Conservation (phyloP, 2,888 invertebrate species). For the Pemphredon lugubris region DNA sequence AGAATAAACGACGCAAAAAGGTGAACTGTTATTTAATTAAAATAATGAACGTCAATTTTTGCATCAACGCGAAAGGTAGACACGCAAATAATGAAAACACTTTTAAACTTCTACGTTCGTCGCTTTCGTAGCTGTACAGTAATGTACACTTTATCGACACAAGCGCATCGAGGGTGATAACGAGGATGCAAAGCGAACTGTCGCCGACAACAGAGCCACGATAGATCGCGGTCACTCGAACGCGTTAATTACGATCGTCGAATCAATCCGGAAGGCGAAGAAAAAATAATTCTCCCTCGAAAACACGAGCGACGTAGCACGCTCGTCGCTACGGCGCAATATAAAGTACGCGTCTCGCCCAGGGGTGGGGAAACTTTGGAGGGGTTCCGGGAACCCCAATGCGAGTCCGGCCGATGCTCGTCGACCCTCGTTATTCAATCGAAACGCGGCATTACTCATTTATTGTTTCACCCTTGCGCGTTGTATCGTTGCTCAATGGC, state of each 20-base stretch:
- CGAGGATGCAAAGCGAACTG: too few species aligned
- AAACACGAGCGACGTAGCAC: constrained; percentile 33
- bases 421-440: constrained; percentile 62
- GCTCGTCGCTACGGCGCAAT: constrained; percentile 3
- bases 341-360: neutral
- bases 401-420: constrained; percentile 45
- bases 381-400: constrained; percentile 22
- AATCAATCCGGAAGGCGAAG: constrained; percentile 5
- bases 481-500: constrained; percentile 16
- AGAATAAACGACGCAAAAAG: too few species aligned
- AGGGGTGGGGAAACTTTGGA: constrained; percentile 10
- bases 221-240: constrained; percentile 29
- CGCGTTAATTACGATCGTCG: constrained; percentile 9
- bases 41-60: too few species aligned
- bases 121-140: too few species aligned
- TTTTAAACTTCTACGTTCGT: too few species aligned
- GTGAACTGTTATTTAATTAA: too few species aligned
- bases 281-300: constrained; percentile 21
- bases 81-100: too few species aligned
- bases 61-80: too few species aligned
- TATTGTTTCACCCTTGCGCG: constrained; percentile 43
- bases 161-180: too few species aligned
- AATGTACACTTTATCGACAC: too few species aligned
- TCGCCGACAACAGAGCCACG: too few species aligned
- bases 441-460: constrained; percentile 60